These are phyloP conservation scores for Callosobruchus maculatus DNA, from an alignment of 2,888 invertebrate species.

Conservation along the genomic window DNA sequence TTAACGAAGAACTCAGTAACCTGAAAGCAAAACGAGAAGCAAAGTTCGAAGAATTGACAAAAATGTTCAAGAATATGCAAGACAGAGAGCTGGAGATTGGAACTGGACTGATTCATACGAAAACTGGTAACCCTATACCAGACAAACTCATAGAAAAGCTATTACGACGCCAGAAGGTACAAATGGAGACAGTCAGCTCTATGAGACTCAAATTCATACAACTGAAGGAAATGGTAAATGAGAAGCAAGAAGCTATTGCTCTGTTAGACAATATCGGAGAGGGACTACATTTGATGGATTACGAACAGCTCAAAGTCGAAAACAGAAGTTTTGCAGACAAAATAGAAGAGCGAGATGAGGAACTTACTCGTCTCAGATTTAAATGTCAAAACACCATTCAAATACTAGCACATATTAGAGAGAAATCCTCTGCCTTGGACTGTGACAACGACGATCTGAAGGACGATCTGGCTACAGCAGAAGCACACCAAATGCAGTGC, in stretches of 20 bases:
- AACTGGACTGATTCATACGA: constrained; percentile 38
- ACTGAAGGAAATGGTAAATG: constrained; percentile 36
- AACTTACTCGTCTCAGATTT: constrained; percentile 48
- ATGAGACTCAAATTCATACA: constrained; percentile 40
- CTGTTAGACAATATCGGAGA: constrained; percentile 51
- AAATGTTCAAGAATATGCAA: constrained; percentile 30
- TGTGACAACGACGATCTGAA: constrained; percentile 36
- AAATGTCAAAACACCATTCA: constrained; percentile 53
- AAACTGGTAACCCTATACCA: constrained; percentile 42
- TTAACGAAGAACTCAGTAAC: constrained; percentile 29
- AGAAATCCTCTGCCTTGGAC: constrained; percentile 49
- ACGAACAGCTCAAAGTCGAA: constrained; percentile 56
- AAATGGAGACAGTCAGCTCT: constrained; percentile 33
- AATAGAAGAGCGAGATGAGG: constrained; percentile 56
- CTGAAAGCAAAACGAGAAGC: constrained; percentile 26
- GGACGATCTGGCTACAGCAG: constrained; percentile 23
- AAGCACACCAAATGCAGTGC: constrained; percentile 18
- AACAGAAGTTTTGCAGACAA: constrained; percentile 54
- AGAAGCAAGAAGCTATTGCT: constrained; percentile 37
- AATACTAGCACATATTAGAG: constrained; percentile 53
- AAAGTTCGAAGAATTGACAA: constrained; percentile 24
- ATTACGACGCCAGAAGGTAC: constrained; percentile 33
- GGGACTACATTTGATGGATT: constrained; percentile 53
- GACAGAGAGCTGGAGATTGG: constrained; percentile 37
- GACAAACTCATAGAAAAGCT: constrained; percentile 39